Base-by-base conservation (phyloP, 64 coral and sea anemone species). In the Dendrophyllia cribrosa region DNA sequence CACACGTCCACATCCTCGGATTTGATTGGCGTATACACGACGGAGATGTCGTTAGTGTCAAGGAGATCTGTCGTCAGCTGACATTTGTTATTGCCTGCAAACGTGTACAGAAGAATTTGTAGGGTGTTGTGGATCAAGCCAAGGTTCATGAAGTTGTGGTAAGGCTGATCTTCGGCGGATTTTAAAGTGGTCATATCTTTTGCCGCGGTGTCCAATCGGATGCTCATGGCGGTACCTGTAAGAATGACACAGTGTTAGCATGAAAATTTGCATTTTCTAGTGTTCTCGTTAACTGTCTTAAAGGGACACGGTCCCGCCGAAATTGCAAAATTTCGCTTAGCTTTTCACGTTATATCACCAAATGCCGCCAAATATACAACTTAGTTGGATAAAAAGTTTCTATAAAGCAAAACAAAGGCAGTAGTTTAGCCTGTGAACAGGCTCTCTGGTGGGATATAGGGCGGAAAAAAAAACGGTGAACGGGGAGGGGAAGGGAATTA, bases 31-130 rank as follows among this genome's bases (percentile, higher is more conserved):
- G 44, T 25, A 59, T 79, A 97, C n/a, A 97, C 80, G 20, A 97
- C 92, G 9, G 95, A 97, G 4, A 97, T 45, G 43, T 97, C 95
- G 67, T 97, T 91, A 43, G 90, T 93, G 43, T 97, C 92, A 21
- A 89, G 86, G 48, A 94, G 90, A 87, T 97, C 92, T 8, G 79
- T 68, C 19, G 95, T 94, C 59, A 97, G 70, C 21, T 89, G 76
- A 75, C 95, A 97, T 45, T 83, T 97, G 7, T 56, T 43, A 10
- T 70, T 14, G 34, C 58, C 50, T 12, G 70, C 66, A 52, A 67
- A 51, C 20, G 26, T 10, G 76, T 97, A 55, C 9, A 71, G 82
- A 12, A 82, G 78, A 76, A 13, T 47, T 66, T 88, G 66, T 23
- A 97, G 63, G 20, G 55, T 72, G 51, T 73, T 25, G 34, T 90